Evolutionary conservation across 2,113 vertebrate genomes (phyloP), one percentile per base, ranked within the genome.

Genomic region (Aramus guarauna): DNA sequence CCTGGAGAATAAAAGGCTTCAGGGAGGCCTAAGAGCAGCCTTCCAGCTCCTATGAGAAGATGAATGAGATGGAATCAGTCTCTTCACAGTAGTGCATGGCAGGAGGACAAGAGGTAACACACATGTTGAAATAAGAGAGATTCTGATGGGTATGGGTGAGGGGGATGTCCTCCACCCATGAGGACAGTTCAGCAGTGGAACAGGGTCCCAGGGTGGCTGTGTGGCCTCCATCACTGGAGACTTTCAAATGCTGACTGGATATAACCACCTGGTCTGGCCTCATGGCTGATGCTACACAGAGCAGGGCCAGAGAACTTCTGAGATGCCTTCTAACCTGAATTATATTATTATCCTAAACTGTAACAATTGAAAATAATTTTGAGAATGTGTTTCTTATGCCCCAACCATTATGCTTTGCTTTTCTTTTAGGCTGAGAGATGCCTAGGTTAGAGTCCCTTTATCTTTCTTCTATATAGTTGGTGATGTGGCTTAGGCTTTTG

Each of bases 81-180:
- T 66, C 59, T 86, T 77, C 55, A 20, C 21, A 36, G 23, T 9
- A 41, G 5, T 16, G 23, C 10, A 11, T 3, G 8, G 63, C 55
- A 74, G 72, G 21, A 93, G 24, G 47, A 75, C 48, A 41, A 71
- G 56, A 82, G 13, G 5, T 19, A 71, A 24, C 1, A 8, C 9
- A 0, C 12, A 4, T 7, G 3, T 4, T 48, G 45, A 75, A 85
- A 17, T 79, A 48, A 27, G 45, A 68, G 50, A 73, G 9, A 29
- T 45, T 90, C 41, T 64, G 36, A 30, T 47, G 10, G 5, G 24
- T 29, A 18, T 9, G 19, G 26, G n/a, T n/a, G n/a, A n/a, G n/a
- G n/a, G n/a, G n/a, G n/a, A n/a, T n/a, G n/a, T n/a, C n/a, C n/a
- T 26, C 19, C 21, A 24, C 2, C 21, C 32, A 5, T 4, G 6